These are phyloP conservation scores for Amphimallon solstitiale DNA, from an alignment of 2,888 invertebrate species.

Conservation along the genomic window DNA sequence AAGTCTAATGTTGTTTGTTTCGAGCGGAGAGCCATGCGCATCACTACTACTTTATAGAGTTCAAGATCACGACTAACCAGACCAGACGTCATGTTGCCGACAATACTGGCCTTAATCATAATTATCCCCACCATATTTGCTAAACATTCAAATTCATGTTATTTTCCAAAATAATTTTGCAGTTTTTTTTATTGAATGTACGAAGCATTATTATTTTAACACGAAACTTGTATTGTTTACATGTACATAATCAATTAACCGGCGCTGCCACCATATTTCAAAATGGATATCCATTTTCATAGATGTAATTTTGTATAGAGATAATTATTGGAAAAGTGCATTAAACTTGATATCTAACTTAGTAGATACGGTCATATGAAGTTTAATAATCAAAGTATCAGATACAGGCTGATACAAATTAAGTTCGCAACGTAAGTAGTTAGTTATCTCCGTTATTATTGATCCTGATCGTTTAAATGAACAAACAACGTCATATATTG, in stretches of 20 bases:
- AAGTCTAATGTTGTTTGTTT: not conserved
- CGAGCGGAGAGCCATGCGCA: not conserved
- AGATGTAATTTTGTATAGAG: too few relatives aligned
- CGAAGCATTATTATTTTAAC: not conserved
- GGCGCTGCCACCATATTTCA: conserved; percentile 3
- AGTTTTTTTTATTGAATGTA: not conserved
- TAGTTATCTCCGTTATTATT: too few relatives aligned
- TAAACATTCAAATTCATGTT: not conserved
- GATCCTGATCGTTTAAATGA: too few relatives aligned
- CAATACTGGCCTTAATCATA: conserved; percentile 18
- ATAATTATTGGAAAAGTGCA: too few relatives aligned
- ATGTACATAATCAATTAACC: not conserved
- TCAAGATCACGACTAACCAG: conserved; percentile 8
- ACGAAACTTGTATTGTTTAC: not conserved
- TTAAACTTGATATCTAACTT: too few relatives aligned
- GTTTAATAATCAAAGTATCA: too few relatives aligned
- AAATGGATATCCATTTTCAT: too few relatives aligned
- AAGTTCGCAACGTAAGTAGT: too few relatives aligned
- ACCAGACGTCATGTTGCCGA: not conserved
- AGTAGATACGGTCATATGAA: too few relatives aligned
- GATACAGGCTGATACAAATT: too few relatives aligned
- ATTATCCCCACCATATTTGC: conserved; percentile 2
- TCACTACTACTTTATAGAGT: not conserved
- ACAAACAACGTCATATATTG: too few relatives aligned
- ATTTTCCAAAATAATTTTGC: not conserved